Conservation (phyloP, 92 coral and sea anemone genomes). For the Micromussa lordhowensis region DNA sequence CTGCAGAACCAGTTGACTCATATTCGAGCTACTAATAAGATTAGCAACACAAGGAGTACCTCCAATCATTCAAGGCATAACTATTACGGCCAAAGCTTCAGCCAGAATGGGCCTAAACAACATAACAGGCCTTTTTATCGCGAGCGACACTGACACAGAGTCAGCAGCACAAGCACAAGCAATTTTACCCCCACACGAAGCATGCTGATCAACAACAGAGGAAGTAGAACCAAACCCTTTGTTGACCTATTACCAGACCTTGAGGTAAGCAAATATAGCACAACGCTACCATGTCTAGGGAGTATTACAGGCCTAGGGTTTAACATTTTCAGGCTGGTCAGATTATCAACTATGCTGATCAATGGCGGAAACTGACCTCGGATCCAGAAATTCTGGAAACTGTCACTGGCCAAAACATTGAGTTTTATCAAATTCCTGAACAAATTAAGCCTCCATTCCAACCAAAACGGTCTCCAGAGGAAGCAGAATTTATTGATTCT, state of each 20-base stretch:
- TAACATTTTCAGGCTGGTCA: conserved; percentile 15
- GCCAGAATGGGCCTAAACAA: not conserved
- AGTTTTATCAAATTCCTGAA: not conserved
- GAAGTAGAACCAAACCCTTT: conserved; percentile 22
- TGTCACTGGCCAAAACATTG: conserved; percentile 4
- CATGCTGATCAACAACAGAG: conserved; percentile 7
- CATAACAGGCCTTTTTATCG: conserved; percentile 48
- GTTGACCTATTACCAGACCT: conserved; percentile 16
- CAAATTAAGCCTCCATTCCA: not conserved
- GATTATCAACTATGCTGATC: not conserved
- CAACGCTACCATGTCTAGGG: not conserved
- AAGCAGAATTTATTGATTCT: conserved; percentile 24
- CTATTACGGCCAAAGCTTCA: conserved; percentile 21
- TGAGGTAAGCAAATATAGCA: not conserved
- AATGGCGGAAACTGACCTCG: conserved; percentile 20
- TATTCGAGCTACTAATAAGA: conserved; percentile 40
- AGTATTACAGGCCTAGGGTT: not conserved
- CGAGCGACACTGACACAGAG: conserved; percentile 37
- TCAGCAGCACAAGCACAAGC: conserved; percentile 16
- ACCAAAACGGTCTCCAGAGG: not conserved
- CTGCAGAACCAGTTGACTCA: conserved; percentile 43
- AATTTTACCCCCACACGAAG: conserved; percentile 19
- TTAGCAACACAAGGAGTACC: conserved; percentile 40
- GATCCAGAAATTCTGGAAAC: conserved; percentile 25
- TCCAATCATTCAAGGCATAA: conserved; percentile 16